Evolutionary conservation across 2,797 vertebrate species (phyloP), one percentile per base, ranked within the genome.

Genomic region (Hemibagrus guttatus): DNA sequence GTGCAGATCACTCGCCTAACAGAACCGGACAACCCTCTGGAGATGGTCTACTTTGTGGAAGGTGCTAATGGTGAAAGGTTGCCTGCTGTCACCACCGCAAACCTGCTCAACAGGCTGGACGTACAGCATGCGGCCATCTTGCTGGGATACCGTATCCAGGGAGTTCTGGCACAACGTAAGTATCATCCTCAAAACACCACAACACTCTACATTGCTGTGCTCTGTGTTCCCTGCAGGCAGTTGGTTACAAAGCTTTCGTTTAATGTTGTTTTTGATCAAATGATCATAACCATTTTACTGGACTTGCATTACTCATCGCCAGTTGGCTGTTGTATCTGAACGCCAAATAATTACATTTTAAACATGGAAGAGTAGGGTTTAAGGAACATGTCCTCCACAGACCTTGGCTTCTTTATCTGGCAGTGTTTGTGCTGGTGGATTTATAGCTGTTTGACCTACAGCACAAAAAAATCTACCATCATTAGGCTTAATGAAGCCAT

Each of bases 11-110:
- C 94, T 1, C 95, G 95, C 59, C 92, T 98, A 88, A 92, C 88
- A 58, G 98, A 97, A 11, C 91, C 89, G 0, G 97, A 99, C 90
- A 92, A 97, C 79, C 97, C 98, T 0, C 94, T 98, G 89, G 97
- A 99, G 91, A 93, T 99, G 66, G 96, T 99, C 90, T 99, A 99
- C 94, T 99, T 99, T 19, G 96, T 98, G 91, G 98, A 99, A 91
- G 96, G 96, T 91, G 96, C 96, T 58, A 95, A 94, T 0, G 97
- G 98, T 80, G 95, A 96, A 88, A 95, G 98, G 85, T 93, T 98
- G 49, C 95, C 96, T 49, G 98, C 97, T 0, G 89, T 93, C 82
- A 93, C 94, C 90, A 96, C 97, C 46, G 97, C 97, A 21, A 93
- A 95, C 87, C 92, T 97, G 35, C 96, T 99, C 83, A 99, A 99